Percentiles rank a stretch among this genome's conserved stretches.
Evolutionary conservation across 2,888 invertebrate genomes (phyloP).

Genomic region (Aporophyla nigra): DNA sequence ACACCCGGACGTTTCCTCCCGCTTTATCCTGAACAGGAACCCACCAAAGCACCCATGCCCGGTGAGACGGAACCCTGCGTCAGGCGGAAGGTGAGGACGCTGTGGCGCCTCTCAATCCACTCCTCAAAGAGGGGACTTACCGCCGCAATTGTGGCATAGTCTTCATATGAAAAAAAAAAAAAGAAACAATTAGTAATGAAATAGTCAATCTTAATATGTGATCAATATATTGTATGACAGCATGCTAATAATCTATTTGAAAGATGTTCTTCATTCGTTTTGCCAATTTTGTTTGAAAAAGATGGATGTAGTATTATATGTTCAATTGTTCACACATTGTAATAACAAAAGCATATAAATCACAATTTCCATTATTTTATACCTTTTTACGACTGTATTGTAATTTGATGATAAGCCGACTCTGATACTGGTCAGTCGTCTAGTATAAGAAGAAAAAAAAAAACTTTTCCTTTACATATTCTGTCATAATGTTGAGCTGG

Average conservation of each 20-base stretch:
- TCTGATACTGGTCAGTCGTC: not conserved
- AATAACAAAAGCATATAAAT: conserved; percentile 3
- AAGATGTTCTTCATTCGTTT: not conserved
- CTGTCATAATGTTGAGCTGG: not conserved
- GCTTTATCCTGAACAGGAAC: too few species aligned
- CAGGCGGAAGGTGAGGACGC: too few species aligned
- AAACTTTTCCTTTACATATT: not conserved
- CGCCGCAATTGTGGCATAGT: too few species aligned
- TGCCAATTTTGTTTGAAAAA: conserved; percentile 13
- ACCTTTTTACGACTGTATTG: conserved; percentile 9
- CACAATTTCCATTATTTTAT: not conserved
- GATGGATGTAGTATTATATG: not conserved
- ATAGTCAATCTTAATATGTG: not conserved
- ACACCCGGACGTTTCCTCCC: too few species aligned
- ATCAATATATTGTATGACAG: not conserved
- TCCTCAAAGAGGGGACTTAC: too few species aligned
- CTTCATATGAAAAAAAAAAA: too few species aligned
- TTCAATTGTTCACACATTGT: not conserved
- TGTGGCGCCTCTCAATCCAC: too few species aligned
- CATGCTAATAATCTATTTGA: not conserved
- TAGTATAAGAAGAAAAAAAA: not conserved
- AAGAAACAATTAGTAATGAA: too few species aligned
- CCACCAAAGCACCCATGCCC: too few species aligned
- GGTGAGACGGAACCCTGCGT: too few species aligned
- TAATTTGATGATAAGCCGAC: conserved; percentile 13